These are phyloP conservation scores for Athalia circularis DNA, from an alignment of 2,888 invertebrate genomes.

Conservation along the genomic window DNA sequence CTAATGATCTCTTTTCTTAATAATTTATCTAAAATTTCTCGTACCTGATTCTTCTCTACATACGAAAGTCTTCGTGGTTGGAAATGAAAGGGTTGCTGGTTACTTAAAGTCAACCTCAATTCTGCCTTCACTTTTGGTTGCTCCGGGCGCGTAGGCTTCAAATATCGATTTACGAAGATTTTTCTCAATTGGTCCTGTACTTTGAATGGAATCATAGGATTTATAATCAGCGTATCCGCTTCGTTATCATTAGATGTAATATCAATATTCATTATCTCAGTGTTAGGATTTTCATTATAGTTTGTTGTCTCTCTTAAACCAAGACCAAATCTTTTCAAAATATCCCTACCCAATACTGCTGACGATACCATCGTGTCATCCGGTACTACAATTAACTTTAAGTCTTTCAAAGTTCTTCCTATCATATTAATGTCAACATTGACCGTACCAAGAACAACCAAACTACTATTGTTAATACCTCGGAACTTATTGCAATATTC, in stretches of 20 bases:
- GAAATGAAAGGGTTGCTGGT: slow-evolving; percentile 48
- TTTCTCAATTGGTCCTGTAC: not conserved
- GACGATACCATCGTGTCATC: slow-evolving; percentile 47
- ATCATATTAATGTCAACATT: slow-evolving; percentile 27
- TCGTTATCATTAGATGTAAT: not conserved
- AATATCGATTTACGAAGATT: not conserved
- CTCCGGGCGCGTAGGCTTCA: slow-evolving; percentile 2
- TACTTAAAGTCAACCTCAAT: slow-evolving; percentile 8
- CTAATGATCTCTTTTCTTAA: not conserved
- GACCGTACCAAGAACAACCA: slow-evolving; percentile 32
- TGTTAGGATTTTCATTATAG: not conserved
- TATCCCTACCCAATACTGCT: slow-evolving; percentile 47
- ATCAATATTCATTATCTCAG: slow-evolving; percentile 46
- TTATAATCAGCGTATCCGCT: slow-evolving; percentile 36
- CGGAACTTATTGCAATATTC: slow-evolving; percentile 17
- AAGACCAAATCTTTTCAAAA: slow-evolving; percentile 44
- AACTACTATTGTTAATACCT: slow-evolving; percentile 46
- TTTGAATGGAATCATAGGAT: slow-evolving; percentile 1
- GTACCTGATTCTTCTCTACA: slow-evolving; percentile 31
- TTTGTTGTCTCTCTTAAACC: slow-evolving; percentile 29
- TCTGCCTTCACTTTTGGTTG: not conserved
- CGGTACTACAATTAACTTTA: slow-evolving; percentile 46
- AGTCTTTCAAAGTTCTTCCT: slow-evolving; percentile 14
- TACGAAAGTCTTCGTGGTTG: slow-evolving; percentile 47
- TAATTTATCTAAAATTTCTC: not conserved